A percentile compares a stretch with the other conserved stretches of the same genome.
Evolutionary conservation across 2,113 vertebrate genomes (phyloP).

Genomic region (Pteruthius melanotis): DNA sequence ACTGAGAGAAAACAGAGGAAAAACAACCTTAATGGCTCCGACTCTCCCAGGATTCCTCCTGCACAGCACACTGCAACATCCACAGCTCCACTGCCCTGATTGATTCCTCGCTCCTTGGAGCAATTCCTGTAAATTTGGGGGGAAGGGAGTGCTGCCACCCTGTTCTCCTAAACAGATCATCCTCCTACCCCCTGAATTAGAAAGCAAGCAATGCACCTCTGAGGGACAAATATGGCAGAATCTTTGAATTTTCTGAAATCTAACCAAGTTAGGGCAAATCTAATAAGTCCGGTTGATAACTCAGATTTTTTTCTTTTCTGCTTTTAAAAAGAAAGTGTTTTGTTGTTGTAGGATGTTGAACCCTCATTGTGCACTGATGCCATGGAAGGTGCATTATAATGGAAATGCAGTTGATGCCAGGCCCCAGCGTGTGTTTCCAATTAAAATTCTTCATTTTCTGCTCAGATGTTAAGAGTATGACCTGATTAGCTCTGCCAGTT

Average conservation of each 20-base stretch:
- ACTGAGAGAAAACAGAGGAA: background rate
- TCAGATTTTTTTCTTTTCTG: background rate
- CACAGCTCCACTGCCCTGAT: background rate
- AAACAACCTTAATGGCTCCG: background rate
- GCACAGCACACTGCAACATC: background rate
- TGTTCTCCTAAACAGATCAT: background rate
- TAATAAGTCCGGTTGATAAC: background rate
- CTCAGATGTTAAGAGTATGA: background rate
- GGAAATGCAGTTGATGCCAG: background rate
- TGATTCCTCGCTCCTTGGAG: background rate
- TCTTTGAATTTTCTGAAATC: background rate
- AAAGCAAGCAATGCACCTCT: background rate
- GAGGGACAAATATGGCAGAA: background rate
- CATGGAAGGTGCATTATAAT: background rate
- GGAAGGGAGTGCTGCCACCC: background rate
- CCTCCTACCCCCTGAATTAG: background rate
- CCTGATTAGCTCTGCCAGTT: conserved; percentile 15
- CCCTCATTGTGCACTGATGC: background rate
- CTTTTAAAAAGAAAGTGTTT: background rate
- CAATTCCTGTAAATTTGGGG: background rate
- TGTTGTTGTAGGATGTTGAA: background rate
- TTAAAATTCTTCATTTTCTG: conserved; percentile 29
- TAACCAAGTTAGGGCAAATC: background rate
- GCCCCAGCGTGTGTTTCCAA: background rate
- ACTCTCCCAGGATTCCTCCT: background rate